phyloP scores from a whole-genome alignment of 2,888 invertebrate genomes.

The Microdon myrmicae region DNA sequence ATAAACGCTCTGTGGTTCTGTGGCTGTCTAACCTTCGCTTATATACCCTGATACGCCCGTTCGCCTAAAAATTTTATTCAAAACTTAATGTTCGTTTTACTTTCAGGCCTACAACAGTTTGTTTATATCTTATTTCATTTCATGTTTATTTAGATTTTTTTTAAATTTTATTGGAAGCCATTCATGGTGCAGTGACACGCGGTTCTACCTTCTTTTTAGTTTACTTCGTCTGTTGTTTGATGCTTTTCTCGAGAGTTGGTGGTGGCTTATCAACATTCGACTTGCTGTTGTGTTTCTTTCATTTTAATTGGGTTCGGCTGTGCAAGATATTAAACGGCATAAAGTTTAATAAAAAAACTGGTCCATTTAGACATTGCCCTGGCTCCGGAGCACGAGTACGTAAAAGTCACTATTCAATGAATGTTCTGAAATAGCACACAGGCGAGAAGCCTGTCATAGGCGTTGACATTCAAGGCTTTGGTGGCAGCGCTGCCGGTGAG shows the following conservation, averaged over 20 bases:
- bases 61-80: slow-evolving; percentile 46
- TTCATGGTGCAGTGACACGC: slow-evolving; percentile 25
- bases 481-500: slow-evolving; percentile 16
- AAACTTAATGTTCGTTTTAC: slow-evolving; percentile 46
- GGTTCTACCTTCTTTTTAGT: slow-evolving; percentile 42
- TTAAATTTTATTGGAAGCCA: slow-evolving; percentile 26
- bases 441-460: slow-evolving; percentile 39
- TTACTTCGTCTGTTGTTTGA: too few species aligned
- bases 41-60: slow-evolving; percentile 50
- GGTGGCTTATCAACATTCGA: slow-evolving; percentile 9
- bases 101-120: slow-evolving; percentile 40
- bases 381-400: not conserved
- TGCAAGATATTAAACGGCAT: too few species aligned
- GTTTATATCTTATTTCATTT: slow-evolving; percentile 17
- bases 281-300: too few species aligned
- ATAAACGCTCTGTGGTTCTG: slow-evolving; percentile 64
- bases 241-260: slow-evolving; percentile 3
- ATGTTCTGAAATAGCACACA: slow-evolving; percentile 32
- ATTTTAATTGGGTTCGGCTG: too few species aligned
- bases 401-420: slow-evolving; percentile 26
- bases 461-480: slow-evolving; percentile 31
- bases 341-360: slow-evolving; percentile 38
- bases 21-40: slow-evolving; percentile 53
- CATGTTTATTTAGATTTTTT: slow-evolving; percentile 12
- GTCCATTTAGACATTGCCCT: slow-evolving; percentile 26